Evolutionary conservation across 2,797 vertebrate genomes (phyloP), one percentile per base, ranked within the genome.

Genomic region (Somateria mollissima): DNA sequence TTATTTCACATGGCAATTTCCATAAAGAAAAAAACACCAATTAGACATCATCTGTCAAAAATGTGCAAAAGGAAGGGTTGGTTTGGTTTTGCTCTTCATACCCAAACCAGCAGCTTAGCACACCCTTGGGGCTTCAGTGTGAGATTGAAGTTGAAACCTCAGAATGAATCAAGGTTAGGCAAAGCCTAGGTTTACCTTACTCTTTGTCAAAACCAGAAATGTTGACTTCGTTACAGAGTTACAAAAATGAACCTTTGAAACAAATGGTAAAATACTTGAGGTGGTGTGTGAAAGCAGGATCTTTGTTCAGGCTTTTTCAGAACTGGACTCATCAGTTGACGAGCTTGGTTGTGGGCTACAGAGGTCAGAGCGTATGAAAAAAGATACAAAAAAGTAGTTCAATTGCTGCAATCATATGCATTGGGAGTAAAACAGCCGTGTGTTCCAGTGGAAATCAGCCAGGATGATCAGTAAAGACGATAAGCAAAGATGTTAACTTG

Each of bases 11-110:
- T 75, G 64, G 53, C 83, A 64, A n/a, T 75, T 91, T 58, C 73
- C 24, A 18, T 75, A 57, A 62, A 54, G 61, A 45, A 87, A 43
- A 57, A 73, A 45, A 7, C 24, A 72, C 14, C 65, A 83, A 61
- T 78, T 72, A 54, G 20, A 32, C 32, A 25, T 91, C 41, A 61
- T 62, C 70, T 91, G 83, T 85, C 71, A 84, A 90, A 60, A 73
- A 66, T 24, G 8, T 0, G 0, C 0, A 1, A 6, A 25, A 41
- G 8, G 58, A 36, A 43, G 12, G 5, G 30, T 8, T 43, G 57
- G 28, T 64, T 66, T 13, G 54, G 51, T 78, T 74, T 62, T 90
- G 54, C 47, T 30, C 41, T 69, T 71, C 47, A 22, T 1, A 70
- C 58, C 70, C 69, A 88, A 96, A 62, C 3, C 90, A 60, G 66